These are phyloP conservation scores for Hemaris fuciformis DNA, from an alignment of 2,888 invertebrate species.

Conservation along the genomic window DNA sequence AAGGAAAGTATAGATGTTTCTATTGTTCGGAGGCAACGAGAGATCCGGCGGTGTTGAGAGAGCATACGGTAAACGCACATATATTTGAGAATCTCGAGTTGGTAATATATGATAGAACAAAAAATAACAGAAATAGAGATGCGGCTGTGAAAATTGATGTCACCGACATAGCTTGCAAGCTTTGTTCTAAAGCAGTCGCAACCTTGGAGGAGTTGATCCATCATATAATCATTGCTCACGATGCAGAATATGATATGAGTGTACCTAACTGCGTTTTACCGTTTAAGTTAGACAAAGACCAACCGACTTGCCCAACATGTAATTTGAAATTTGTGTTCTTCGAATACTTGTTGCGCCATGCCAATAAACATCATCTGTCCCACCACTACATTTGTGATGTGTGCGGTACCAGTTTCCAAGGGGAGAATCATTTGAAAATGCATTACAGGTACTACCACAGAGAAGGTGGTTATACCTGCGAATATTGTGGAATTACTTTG, in stretches of 20 bases:
- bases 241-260: conserved; percentile 68
- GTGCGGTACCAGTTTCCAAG: conserved; percentile 74
- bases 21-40: conserved; percentile 67
- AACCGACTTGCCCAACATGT: conserved; percentile 67
- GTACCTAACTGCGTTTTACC: conserved; percentile 70
- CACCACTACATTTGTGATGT: conserved; percentile 76
- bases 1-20: conserved; percentile 68
- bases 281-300: conserved; percentile 66
- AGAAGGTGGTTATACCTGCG: conserved; percentile 68
- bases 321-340: conserved; percentile 70
- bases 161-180: conserved; percentile 59
- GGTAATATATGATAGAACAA: conserved; percentile 63
- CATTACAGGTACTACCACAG: conserved; percentile 72
- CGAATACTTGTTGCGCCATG: conserved; percentile 67
- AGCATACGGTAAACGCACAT: conserved; percentile 57
- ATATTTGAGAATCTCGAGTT: conserved; percentile 64
- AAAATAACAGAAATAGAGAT: conserved; percentile 69
- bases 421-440: conserved; percentile 74
- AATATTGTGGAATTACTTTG: conserved; percentile 74
- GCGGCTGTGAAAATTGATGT: conserved; percentile 75
- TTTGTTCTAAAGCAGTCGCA: conserved; percentile 50
- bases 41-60: conserved; percentile 54
- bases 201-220: conserved; percentile 67
- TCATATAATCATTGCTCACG: conserved; percentile 71
- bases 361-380: conserved; percentile 68